Base-by-base conservation (phyloP, 2,113 vertebrate species). In the Potamarius usumacintae region DNA sequence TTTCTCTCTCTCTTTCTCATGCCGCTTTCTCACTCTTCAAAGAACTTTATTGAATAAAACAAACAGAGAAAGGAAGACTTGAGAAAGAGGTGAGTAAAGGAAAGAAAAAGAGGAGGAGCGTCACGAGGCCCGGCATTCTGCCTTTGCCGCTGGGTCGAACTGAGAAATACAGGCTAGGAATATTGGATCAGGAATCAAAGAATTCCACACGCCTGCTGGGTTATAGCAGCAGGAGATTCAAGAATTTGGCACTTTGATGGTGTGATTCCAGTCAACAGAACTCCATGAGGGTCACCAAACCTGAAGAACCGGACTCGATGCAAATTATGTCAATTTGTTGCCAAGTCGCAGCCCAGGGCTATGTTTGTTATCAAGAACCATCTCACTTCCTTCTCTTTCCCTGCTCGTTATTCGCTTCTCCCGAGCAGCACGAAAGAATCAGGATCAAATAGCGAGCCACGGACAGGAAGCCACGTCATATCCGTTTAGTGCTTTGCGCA, bases 41-140 rank as follows among this genome's bases (percentile, higher is more conserved):
- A 95, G 93, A 90, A 90, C 90, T 90, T 93, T 90, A 93, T 92
- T 93, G 92, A 89, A 91, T 86, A 91, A 86, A 91, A 93, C 90
- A 93, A 93, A 94, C 88, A 88, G 87, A 89, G 87, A 92, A 87
- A 90, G 92, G 86, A 87, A 91, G 90, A 92, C 85, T 91, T 84
- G 88, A 92, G 92, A 91, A 89, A 88, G 71, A 87, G 74, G 72
- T 77, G 55, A 72, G 72, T 50, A 76, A 72, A 30, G 30, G 71
- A 85, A 78, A 69, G 57, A 80, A 87, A 78, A 71, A 52, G 62
- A 62, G 57, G 30, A 82, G 79, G 79, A 72, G 69, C 74, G 34
- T 88, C 79, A 34, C 57, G n/a, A 84, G 81, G 85, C 84, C 82
- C 7, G 60, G 65, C 84, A 14, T 74, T 82, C 81, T 84, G 89